A percentile compares a stretch with the other conserved stretches of the same genome.
Conservation (phyloP, 2,888 invertebrate species). For the Anticlea derivata region DNA sequence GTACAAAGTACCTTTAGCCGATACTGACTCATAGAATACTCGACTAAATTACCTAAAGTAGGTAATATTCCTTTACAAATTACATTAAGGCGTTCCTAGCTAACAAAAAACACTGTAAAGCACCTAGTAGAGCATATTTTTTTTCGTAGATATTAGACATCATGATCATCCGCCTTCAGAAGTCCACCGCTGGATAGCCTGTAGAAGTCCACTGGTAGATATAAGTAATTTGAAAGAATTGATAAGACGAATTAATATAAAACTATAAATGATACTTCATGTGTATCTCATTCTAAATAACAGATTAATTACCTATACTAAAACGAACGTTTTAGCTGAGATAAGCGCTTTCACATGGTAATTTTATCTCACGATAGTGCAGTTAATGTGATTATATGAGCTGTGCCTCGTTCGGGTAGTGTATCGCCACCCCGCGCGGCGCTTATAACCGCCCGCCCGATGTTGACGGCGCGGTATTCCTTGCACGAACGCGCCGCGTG, state of each 20-base stretch:
- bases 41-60: background rate
- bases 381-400: slow-evolving; percentile 67
- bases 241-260: too few relatives aligned
- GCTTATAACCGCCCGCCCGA: slow-evolving; percentile 24
- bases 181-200: too few relatives aligned
- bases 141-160: too few relatives aligned
- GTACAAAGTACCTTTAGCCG: slow-evolving; percentile 55
- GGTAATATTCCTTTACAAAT: too few relatives aligned
- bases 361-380: slow-evolving; percentile 64
- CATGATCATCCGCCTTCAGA: too few relatives aligned
- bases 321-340: slow-evolving; percentile 29
- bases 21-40: slow-evolving; percentile 50
- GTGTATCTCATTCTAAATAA: background rate
- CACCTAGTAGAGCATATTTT: too few relatives aligned
- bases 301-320: too few relatives aligned
- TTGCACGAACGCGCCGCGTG: slow-evolving; percentile 25
- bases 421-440: background rate
- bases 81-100: too few relatives aligned
- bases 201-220: too few relatives aligned
- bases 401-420: slow-evolving; percentile 30
- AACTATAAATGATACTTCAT: too few relatives aligned
- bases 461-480: slow-evolving; percentile 20
- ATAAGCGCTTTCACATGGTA: slow-evolving; percentile 61
- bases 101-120: too few relatives aligned
- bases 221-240: too few relatives aligned